These are phyloP conservation scores for Mesocricetus auratus DNA, from an alignment of 2,113 vertebrate genomes.

Conservation along the genomic window DNA sequence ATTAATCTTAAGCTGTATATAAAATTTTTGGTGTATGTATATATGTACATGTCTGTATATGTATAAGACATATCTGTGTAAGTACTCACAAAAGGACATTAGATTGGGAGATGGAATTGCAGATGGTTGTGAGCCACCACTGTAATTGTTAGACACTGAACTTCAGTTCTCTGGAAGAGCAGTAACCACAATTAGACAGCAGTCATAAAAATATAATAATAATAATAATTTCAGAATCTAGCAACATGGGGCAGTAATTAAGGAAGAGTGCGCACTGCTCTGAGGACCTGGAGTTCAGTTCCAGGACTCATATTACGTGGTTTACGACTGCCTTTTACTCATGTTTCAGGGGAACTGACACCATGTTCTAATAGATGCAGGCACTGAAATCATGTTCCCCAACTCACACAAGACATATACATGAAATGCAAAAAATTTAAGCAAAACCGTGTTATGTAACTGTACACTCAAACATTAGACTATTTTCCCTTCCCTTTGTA, in stretches of 20 bases:
- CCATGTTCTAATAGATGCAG: not conserved
- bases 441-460: not conserved
- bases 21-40: not conserved
- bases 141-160: not conserved
- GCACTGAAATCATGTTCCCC: not conserved
- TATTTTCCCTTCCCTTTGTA: constrained; percentile 26
- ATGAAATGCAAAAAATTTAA: not conserved
- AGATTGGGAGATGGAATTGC: not conserved
- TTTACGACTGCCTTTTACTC: not conserved
- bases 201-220: not conserved
- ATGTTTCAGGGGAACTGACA: not conserved
- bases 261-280: not conserved
- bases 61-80: not conserved
- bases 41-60: not conserved
- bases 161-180: not conserved
- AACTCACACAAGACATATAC: not conserved
- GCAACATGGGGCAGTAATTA: not conserved
- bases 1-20: not conserved
- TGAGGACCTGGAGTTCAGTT: not conserved
- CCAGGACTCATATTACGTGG: not conserved
- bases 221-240: not conserved
- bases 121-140: not conserved
- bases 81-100: not conserved
- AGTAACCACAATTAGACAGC: not conserved
- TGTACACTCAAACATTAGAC: not conserved